Evolutionary conservation across 2,888 invertebrate species (phyloP).

Genomic region (Hemithea aestivaria): DNA sequence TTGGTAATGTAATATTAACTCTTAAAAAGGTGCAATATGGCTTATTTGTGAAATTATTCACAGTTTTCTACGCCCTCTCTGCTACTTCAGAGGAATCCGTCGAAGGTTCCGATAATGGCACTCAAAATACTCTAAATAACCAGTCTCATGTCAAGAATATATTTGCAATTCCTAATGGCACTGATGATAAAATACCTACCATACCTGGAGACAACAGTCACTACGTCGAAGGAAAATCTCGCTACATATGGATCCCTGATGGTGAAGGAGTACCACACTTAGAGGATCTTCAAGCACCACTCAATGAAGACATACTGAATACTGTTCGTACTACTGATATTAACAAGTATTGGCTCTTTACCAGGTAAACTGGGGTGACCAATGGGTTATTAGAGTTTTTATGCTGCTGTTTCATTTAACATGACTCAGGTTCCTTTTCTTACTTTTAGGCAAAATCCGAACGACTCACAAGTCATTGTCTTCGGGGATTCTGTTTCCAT

Average conservation of each 20-base stretch:
- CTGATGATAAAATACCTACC: slow-evolving; percentile 39
- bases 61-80: too few species aligned
- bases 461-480: slow-evolving; percentile 42
- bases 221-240: slow-evolving; percentile 64
- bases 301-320: slow-evolving; percentile 28
- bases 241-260: slow-evolving; percentile 69
- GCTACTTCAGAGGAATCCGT: too few species aligned
- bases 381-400: too few species aligned
- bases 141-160: too few species aligned
- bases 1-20: too few species aligned
- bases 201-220: slow-evolving; percentile 63
- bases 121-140: too few species aligned
- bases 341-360: slow-evolving; percentile 58
- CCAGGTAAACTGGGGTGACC: slow-evolving; percentile 37
- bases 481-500: slow-evolving; percentile 47
- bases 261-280: slow-evolving; percentile 52
- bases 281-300: slow-evolving; percentile 52
- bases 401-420: too few species aligned
- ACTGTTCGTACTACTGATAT: slow-evolving; percentile 49
- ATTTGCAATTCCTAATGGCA: slow-evolving; percentile 25
- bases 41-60: too few species aligned
- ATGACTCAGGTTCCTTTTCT: too few species aligned
- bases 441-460: slow-evolving; percentile 45
- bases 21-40: too few species aligned
- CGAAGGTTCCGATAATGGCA: too few species aligned